Evolutionary conservation across 2,113 vertebrate species (phyloP), one percentile per base, ranked within the genome.

Genomic region (Okapia johnstoni): DNA sequence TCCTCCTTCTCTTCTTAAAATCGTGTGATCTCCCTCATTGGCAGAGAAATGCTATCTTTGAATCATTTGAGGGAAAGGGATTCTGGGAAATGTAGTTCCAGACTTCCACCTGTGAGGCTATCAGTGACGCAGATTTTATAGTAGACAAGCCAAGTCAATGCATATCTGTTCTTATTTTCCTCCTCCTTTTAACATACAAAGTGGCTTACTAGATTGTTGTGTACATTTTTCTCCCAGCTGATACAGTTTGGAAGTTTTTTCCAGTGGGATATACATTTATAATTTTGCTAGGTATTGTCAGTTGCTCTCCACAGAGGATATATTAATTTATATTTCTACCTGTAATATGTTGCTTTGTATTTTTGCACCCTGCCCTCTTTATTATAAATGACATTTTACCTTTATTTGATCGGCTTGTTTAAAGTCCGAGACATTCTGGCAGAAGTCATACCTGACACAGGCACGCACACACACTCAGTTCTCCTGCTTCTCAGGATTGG

Each of bases 71-170:
- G 57, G 63, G 43, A 88, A 50, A 54, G 83, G 57, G 36, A 73
- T 83, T 88, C 63, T 88, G 94, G 57, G 50, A 94, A 94, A 85
- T 85, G 50, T 70, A 79, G n/a, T 70, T 96, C 33, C 23, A 79
- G 16, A 76, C 23, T 88, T 94, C 33, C 25, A 16, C 19, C 7
- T 61, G 8, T 93, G 58, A 93, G 81, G 19, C 46, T 76, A 90
- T 54, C 61, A 55, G 48, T 93, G 54, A 73, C 23, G 13, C 36
- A 55, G 52, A n/a, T 90, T 83, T 91, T 87, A 81, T 7, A 91
- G 2, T 28, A 63, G n/a, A 84, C 54, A 76, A 76, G 46, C 76
- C 36, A 76, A 36, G 8, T 26, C n/a, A 13, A 46, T 60, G 43
- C 54, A 57, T 28, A 86, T 83, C 36, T 87, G 5, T 26, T 43